Base-by-base conservation (phyloP, 2,797 vertebrate species). In the Gymnocypris eckloni region DNA sequence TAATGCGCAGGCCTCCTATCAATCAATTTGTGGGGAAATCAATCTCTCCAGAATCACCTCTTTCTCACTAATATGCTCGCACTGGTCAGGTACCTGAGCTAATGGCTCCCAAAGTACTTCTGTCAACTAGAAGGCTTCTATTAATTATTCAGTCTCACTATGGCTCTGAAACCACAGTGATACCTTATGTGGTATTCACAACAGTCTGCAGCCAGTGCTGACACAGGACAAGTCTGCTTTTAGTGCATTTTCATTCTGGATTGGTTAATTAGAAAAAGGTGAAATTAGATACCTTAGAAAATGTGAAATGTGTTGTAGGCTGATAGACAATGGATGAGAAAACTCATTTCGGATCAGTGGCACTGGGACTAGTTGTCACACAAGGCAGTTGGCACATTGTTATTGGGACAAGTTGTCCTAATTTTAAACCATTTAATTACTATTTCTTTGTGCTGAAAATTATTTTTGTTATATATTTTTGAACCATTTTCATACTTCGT, bases 141-240 rank as follows among this genome's bases (percentile, higher is more conserved):
- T 95, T 93, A 95, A 95, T 95, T 95, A 95, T 95, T 95, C 91
- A 95, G 91, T 94, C 94, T 91, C 89, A 48, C 86, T 90, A 86
- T 86, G 88, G 83, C 90, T 66, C 89, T 85, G 78, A 84, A 91
- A 92, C 92, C 87, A 88, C 61, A 82, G 91, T 82, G 91, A 92
- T 90, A 91, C 89, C 89, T 90, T 92, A 89, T 90, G 92, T 41
- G 45, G 93, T 93, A 94, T 94, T 93, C 94, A 93, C 93, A 89
- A 88, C 90, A 89, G 76, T 81, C 83, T 82, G 43, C 56, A 70
- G 70, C 84, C 78, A 76, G 82, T 76, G 67, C 56, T 86, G 84
- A 83, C 81, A 75, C 79, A 88, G 90, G 85, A 79, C 83, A 89
- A 91, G 86, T 79, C 90, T 61, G 41, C 88, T 90, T 85, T 92